A percentile compares a stretch with the other conserved stretches of the same genome.
Evolutionary conservation across 1,140 invertebrate genomes (phyloP).

Genomic region (Caenorhabditis latens): DNA sequence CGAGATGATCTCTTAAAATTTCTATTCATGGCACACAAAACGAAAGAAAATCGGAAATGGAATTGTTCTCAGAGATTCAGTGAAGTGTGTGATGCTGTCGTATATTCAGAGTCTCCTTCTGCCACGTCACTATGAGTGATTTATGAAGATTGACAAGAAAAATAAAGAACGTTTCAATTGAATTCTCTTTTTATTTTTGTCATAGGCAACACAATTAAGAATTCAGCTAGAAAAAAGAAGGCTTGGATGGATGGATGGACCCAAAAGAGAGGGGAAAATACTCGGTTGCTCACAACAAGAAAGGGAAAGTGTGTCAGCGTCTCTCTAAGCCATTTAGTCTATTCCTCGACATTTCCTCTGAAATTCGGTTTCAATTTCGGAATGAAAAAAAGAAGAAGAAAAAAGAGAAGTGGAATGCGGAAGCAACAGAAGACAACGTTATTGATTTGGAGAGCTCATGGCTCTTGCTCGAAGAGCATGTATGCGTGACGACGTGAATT

Average conservation of each 20-base stretch:
- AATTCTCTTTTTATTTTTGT: neutral
- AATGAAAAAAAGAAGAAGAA: constrained; percentile 13
- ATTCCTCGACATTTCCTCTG: neutral
- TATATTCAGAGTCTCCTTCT: too few relatives aligned
- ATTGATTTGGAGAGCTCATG: constrained; percentile 54
- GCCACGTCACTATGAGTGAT: neutral
- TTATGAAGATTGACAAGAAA: constrained; percentile 4
- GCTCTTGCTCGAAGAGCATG: constrained; percentile 53
- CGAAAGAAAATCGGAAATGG: too few relatives aligned
- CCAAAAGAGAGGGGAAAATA: neutral
- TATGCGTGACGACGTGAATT: constrained; percentile 37
- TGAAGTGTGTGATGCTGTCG: too few relatives aligned
- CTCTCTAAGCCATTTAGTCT: neutral
- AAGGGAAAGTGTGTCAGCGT: constrained; percentile 3
- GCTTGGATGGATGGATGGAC: neutral
- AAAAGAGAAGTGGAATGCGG: constrained; percentile 37
- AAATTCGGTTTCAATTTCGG: constrained; percentile 47
- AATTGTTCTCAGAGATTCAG: too few relatives aligned
- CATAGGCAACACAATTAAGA: neutral
- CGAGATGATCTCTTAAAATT: too few relatives aligned
- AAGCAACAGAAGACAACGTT: constrained; percentile 2
- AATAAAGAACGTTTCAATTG: neutral
- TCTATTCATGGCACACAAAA: too few relatives aligned
- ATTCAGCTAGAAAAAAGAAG: neutral
- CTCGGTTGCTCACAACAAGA: neutral